Evolutionary conservation across 2,797 vertebrate genomes (phyloP), one percentile per base, ranked within the genome.

Genomic region (Danio jaintianensis): DNA sequence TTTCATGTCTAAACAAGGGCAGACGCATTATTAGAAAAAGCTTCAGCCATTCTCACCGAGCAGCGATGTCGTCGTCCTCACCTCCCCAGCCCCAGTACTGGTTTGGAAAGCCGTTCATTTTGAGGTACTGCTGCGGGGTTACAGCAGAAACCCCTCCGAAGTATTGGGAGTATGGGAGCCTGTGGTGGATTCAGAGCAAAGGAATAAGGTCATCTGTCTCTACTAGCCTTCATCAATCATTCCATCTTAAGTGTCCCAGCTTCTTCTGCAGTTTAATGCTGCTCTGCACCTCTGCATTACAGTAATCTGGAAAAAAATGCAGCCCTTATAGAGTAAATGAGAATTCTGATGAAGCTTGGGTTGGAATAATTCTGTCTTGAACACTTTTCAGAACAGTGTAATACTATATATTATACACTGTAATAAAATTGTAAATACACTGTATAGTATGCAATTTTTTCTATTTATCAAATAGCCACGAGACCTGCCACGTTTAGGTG

Each of bases 21-120:
- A 29, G 3, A 29, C 29, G 29, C 29, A 29, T 29, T 29, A 29
- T 1, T 29, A 29, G 29, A 29, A 29, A 29, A 29, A 1, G 1
- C n/a, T 48, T 42, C 42, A 47, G 40, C 22, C 47, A 55, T 5
- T 22, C 93, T 94, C 86, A 98, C 97, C 97, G 95, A 85, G 96
- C 93, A 80, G 97, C 96, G 0, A 99, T 98, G 90, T 98, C 97
- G 0, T 99, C 97, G 12, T 99, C 97, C 87, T 99, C 97, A 0
- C 97, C 97, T 0, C 97, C 97, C 97, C 97, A 98, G 48, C 97
- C 97, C 97, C 97, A 99, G 86, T 98, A 99, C 82, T 96, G 96
- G 9, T 99, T 99, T 48, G 97, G 97, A 82, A 99, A 98, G 81
- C 97, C 97, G 0, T 99, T 99, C 91, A 99, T 99, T 91, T 96